Base-by-base conservation (phyloP, 2,888 invertebrate species). In the Orthosia cruda region DNA sequence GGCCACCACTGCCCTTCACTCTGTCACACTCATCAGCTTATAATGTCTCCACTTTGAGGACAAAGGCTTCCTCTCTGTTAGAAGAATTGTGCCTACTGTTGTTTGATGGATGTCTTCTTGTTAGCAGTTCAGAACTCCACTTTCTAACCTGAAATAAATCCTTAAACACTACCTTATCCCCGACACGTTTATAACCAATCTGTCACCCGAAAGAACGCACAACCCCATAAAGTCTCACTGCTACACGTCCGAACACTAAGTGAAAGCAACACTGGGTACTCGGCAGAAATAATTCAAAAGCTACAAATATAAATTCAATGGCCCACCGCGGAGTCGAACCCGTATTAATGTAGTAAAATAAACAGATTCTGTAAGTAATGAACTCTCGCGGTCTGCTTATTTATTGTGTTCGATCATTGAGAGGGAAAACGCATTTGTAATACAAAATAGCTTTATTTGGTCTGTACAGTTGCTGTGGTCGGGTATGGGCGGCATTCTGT, bases 301-400 rank as follows among this genome's bases (percentile, higher is more conserved):
- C 50, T 68, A 85, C 80, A 81, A 74, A 86, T 90, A 93, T 92
- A 91, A 91, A 92, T 91, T 92, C 90, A 94, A 94, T 94, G 91
- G 91, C 90, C 93, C 91, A 93, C 95, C 94, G 89, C 88, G 88
- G 89, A 88, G 92, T 81, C 73, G 77, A 80, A 82, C 80, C 54
- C 74, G 84, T 89, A 89, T 89, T 91, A 90, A 91, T 89, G 88
- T 89, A 89, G 86, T 91, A 89, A 92, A 92, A 90, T 92, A 91
- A 92, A 92, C 91, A 90, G 89, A 92, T 89, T 88, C 87, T 81
- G 87, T 84, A 84, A 88, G 89, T 91, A 91, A 93, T 92, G 90
- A 91, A 91, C 87, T 87, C 84, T 82, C 77, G 79, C 76, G 77
- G 76, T 82, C 74, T 78, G 82, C 82, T 88, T 91, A 89, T 91